Evolutionary conservation across 2,113 vertebrate genomes (phyloP).

Genomic region (Lonchura striata): DNA sequence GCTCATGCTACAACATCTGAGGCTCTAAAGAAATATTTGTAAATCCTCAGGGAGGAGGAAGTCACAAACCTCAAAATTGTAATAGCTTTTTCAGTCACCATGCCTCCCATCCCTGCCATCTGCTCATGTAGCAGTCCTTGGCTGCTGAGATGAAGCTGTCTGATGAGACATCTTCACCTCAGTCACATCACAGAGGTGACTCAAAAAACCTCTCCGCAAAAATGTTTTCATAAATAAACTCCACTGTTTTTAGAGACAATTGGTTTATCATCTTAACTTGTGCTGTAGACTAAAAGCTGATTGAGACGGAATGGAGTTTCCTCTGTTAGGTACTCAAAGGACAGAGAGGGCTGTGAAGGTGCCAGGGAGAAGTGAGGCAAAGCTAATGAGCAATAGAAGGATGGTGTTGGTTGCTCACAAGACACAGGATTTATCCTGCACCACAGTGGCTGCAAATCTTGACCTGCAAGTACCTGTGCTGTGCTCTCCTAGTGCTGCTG

Average conservation of each 20-base stretch:
- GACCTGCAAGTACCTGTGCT: background rate
- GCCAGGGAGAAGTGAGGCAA: background rate
- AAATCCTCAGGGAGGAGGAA: background rate
- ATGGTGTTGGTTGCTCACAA: background rate
- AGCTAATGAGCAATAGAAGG: background rate
- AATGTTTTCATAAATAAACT: background rate
- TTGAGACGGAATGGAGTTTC: background rate
- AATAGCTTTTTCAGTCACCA: background rate
- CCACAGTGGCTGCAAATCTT: background rate
- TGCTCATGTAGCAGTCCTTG: background rate
- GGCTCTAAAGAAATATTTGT: background rate
- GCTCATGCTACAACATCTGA: background rate
- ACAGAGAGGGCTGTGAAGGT: background rate
- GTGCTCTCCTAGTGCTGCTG: background rate
- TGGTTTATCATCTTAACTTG: background rate
- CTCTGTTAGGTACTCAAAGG: fast-evolving
- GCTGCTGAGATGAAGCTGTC: background rate
- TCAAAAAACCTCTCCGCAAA: background rate
- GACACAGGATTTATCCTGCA: fast-evolving
- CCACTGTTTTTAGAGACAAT: background rate
- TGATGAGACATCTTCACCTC: background rate
- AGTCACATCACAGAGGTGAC: background rate
- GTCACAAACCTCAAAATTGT: background rate
- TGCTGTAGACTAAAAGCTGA: background rate
- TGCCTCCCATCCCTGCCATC: background rate